Evolutionary conservation across 2,888 invertebrate genomes (phyloP).

Genomic region (Stenodera caucasica): DNA sequence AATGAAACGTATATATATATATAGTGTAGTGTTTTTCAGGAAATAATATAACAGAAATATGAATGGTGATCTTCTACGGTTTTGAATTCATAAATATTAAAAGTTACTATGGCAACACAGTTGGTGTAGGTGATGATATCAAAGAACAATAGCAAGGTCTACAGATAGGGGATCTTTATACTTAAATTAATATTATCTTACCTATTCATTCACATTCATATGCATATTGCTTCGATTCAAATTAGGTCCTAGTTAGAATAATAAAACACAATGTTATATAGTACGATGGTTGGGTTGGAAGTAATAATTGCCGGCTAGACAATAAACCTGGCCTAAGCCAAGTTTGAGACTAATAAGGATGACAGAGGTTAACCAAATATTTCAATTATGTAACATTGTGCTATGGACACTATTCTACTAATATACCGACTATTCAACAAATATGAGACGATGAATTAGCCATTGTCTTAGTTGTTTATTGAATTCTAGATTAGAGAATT

Average conservation of each 20-base stretch:
- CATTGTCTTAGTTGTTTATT: conserved; percentile 2
- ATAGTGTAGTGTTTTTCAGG: not conserved
- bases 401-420: conserved; percentile 8
- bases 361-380: conserved; percentile 34
- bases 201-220: conserved; percentile 22
- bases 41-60: conserved; percentile 2
- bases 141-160: conserved; percentile 18
- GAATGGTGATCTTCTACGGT: not conserved
- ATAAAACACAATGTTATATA: conserved; percentile 19
- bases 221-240: conserved; percentile 25
- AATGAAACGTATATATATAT: conserved; percentile 30
- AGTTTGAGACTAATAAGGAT: conserved; percentile 27
- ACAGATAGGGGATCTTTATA: conserved; percentile 9
- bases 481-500: not conserved
- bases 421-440: conserved; percentile 12
- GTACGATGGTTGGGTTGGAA: not conserved
- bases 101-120: conserved; percentile 14
- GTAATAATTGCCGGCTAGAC: conserved; percentile 24
- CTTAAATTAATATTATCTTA: conserved; percentile 12
- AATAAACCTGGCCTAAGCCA: conserved; percentile 20
- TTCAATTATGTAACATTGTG: conserved; percentile 27
- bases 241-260: conserved; percentile 19
- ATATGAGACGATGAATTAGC: conserved; percentile 7
- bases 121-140: not conserved
- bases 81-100: conserved; percentile 20